Conservation (phyloP, 2,888 invertebrate species). For the Standfussiana lucernea region DNA sequence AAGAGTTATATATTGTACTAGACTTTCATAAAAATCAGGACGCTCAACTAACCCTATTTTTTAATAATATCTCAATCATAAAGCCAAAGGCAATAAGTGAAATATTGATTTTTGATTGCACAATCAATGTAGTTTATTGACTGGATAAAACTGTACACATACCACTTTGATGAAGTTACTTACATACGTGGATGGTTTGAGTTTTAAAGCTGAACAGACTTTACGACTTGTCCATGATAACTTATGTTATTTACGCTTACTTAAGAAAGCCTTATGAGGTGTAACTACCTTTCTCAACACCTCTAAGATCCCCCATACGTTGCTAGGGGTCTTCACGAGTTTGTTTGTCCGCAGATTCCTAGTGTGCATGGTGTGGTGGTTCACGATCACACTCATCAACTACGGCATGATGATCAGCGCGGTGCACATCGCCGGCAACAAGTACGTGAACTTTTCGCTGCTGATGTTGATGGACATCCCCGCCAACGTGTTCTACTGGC, state of each 20-base stretch:
- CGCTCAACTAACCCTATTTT: slow-evolving; percentile 3
- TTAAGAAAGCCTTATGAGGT: not conserved
- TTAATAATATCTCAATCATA: not conserved
- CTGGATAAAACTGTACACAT: slow-evolving; percentile 6
- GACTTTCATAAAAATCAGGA: not conserved
- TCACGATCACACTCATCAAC: slow-evolving; percentile 87
- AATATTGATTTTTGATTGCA: not conserved
- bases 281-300: not conserved
- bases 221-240: not conserved
- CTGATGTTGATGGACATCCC: slow-evolving; percentile 88
- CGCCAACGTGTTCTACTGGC: slow-evolving; percentile 86
- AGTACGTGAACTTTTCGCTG: slow-evolving; percentile 86
- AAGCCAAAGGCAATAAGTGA: not conserved
- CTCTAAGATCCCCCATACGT: not conserved
- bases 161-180: slow-evolving; percentile 15
- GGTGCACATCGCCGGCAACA: slow-evolving; percentile 86
- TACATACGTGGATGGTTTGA: not conserved
- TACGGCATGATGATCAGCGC: slow-evolving; percentile 89
- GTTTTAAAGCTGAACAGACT: slow-evolving; percentile 9
- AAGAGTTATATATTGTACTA: not conserved
- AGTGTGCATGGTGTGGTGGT: slow-evolving; percentile 88
- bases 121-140: not conserved
- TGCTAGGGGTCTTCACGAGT: not conserved
- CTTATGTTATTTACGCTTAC: not conserved
- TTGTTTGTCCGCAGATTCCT: slow-evolving; percentile 70